These are phyloP conservation scores for Cyphomyrus discorhynchus DNA, from an alignment of 2,113 vertebrate species.

Conservation along the genomic window DNA sequence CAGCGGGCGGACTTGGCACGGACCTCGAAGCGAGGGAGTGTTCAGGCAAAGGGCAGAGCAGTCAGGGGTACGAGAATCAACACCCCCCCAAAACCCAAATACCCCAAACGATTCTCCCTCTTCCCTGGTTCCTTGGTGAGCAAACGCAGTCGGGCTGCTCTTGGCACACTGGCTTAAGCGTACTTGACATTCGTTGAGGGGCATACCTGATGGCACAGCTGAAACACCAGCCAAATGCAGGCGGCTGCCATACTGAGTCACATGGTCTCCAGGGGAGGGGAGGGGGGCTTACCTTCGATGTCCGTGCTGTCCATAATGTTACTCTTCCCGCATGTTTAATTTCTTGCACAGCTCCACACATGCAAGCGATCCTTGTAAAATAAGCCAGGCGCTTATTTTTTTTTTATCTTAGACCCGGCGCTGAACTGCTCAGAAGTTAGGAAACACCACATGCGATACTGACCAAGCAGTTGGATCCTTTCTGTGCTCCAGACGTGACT, in stretches of 20 bases:
- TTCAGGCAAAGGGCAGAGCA: constrained; percentile 46
- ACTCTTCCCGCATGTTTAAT: background rate
- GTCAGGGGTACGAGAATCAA: constrained; percentile 71
- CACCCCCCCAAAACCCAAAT: background rate
- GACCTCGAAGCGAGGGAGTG: constrained; percentile 28
- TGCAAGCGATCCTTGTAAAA: background rate
- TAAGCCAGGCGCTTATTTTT: background rate
- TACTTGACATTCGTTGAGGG: constrained; percentile 92
- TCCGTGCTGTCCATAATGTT: background rate
- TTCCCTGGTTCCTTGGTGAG: background rate
- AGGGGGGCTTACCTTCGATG: background rate
- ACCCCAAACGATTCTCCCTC: background rate
- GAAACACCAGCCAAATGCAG: constrained; percentile 5
- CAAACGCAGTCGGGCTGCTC: background rate
- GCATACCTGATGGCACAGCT: constrained; percentile 58
- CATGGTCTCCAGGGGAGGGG: background rate
- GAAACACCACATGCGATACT: constrained; percentile 38
- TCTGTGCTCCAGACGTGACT: constrained; percentile 53
- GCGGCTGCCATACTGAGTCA: background rate
- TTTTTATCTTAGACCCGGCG: constrained; percentile 39
- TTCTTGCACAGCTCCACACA: background rate
- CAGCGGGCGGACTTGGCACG: background rate
- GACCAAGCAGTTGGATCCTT: constrained; percentile 54
- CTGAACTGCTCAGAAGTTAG: constrained; percentile 46
- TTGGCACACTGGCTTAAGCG: constrained; percentile 55